phyloP scores from a whole-genome alignment of 2,888 invertebrate genomes.

The Acholoe squamosa region DNA sequence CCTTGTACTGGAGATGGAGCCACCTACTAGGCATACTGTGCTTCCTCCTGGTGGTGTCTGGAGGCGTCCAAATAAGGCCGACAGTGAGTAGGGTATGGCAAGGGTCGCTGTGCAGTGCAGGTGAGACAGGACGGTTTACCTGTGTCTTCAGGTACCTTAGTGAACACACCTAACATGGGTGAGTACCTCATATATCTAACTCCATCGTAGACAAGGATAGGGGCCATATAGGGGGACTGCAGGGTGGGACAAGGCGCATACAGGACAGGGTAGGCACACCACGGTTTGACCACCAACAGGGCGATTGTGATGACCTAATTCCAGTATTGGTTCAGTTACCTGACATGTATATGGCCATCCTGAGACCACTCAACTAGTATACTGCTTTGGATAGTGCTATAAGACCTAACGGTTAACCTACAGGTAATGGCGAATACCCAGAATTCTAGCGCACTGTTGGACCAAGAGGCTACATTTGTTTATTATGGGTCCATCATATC shows the following conservation, averaged over 20 bases:
- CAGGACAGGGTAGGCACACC: too few relatives aligned
- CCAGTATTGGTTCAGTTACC: neutral
- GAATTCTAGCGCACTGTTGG: too few relatives aligned
- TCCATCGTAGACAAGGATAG: neutral
- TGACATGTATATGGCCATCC: neutral
- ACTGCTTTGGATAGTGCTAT: too few relatives aligned
- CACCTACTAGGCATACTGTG: neutral
- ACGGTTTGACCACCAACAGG: neutral
- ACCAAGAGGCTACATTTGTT: too few relatives aligned
- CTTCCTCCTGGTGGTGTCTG: neutral
- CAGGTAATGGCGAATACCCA: too few relatives aligned
- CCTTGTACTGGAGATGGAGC: neutral
- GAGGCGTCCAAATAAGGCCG: constrained; percentile 10
- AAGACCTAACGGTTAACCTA: too few relatives aligned
- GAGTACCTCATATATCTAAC: neutral
- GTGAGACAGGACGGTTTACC: constrained; percentile 40
- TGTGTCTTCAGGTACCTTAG: neutral
- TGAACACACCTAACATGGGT: constrained; percentile 25
- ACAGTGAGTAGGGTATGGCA: neutral
- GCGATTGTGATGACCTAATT: neutral
- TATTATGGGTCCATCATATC: too few relatives aligned
- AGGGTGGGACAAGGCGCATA: neutral
- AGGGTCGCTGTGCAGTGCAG: neutral
- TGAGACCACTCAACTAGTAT: neutral
- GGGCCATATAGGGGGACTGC: neutral